These are phyloP conservation scores for Eleutherodactylus coqui DNA, from an alignment of 2,797 vertebrate species.

Conservation along the genomic window DNA sequence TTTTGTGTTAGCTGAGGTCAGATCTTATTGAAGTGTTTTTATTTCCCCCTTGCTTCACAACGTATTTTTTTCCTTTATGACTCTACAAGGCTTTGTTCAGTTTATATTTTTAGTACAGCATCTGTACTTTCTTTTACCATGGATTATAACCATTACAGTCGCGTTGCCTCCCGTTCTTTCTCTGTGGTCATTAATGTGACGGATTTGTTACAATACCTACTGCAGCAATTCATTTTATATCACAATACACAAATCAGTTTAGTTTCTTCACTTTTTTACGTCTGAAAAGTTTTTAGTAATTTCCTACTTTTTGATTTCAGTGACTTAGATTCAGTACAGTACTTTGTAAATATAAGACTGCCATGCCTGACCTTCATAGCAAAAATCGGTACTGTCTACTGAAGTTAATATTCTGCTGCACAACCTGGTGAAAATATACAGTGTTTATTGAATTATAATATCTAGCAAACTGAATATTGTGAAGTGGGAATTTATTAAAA, in stretches of 20 bases:
- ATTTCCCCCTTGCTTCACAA: conserved; percentile 41
- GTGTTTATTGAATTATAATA: neutral
- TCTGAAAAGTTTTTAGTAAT: conserved; percentile 31
- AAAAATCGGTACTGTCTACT: neutral
- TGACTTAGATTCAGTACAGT: neutral
- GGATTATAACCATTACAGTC: conserved; percentile 45
- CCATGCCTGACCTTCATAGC: neutral
- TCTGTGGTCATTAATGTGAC: conserved; percentile 50
- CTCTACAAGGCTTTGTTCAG: conserved; percentile 60
- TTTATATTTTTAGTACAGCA: conserved; percentile 60
- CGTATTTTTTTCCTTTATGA: neutral
- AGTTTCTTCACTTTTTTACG: conserved; percentile 30
- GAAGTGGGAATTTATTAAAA: neutral
- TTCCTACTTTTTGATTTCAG: conserved; percentile 11
- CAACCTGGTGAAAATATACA: neutral
- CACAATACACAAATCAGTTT: conserved; percentile 52
- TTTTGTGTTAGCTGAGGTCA: conserved; percentile 57
- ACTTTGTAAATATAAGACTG: conserved; percentile 11
- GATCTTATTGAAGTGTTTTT: conserved; percentile 57
- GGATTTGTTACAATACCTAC: conserved; percentile 50
- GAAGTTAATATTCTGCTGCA: neutral
- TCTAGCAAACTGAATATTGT: neutral
- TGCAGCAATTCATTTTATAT: conserved; percentile 54
- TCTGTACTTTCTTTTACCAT: conserved; percentile 55
- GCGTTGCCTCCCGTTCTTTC: conserved; percentile 35